These are phyloP conservation scores for Pollenia angustigena DNA, from an alignment of 2,888 invertebrate species.

Conservation along the genomic window DNA sequence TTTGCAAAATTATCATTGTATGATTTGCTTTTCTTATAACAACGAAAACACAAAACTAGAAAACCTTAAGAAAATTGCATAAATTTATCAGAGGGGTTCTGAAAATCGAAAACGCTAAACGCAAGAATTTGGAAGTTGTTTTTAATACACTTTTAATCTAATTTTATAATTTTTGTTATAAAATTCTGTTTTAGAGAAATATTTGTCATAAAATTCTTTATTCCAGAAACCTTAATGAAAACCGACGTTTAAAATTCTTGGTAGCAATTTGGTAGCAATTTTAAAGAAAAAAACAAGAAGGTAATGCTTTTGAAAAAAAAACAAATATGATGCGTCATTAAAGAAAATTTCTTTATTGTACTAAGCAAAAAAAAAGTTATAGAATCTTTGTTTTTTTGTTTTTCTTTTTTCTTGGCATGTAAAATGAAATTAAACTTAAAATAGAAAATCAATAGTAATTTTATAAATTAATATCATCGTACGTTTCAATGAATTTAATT, in stretches of 20 bases:
- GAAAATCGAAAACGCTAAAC: no score
- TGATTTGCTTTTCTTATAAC: conserved; percentile 16
- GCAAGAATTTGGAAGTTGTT: no score
- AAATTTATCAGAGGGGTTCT: no score
- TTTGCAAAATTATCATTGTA: conserved; percentile 33
- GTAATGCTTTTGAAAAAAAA: background rate
- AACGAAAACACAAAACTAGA: background rate
- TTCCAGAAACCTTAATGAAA: no score
- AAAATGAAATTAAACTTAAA: conserved; percentile 31
- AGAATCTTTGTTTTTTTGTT: background rate
- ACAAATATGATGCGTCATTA: conserved; percentile 53
- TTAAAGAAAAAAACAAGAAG: background rate
- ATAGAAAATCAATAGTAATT: conserved; percentile 61
- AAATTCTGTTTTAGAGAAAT: no score
- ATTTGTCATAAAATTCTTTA: no score
- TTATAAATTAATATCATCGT: conserved; percentile 20
- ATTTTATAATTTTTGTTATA: no score
- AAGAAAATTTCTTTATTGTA: conserved; percentile 9
- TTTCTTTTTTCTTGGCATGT: background rate
- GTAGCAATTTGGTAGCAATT: conserved; percentile 20
- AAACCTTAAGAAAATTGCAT: conserved; percentile 29
- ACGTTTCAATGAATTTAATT: background rate
- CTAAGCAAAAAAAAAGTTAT: background rate
- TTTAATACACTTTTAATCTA: no score
- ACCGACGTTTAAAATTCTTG: no score